Conservation (phyloP, 2,888 invertebrate genomes). For the Dasysyrphus albostriatus region DNA sequence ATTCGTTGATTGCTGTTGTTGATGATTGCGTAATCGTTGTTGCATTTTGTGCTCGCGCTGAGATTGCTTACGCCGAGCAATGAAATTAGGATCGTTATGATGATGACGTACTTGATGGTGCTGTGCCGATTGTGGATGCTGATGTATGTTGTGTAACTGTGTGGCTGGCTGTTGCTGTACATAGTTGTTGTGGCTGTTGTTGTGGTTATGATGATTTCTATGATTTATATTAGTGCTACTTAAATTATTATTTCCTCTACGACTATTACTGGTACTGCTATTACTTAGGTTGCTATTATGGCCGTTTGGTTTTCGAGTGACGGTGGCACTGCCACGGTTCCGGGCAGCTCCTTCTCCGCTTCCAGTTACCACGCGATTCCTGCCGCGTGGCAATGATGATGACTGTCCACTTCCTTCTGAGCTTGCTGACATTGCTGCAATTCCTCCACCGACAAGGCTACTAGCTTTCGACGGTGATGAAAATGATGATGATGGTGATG, state of each 20-base stretch:
- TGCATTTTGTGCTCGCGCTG: conserved; percentile 80
- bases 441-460: conserved; percentile 79
- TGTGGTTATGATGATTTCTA: conserved; percentile 76
- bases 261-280: conserved; percentile 77
- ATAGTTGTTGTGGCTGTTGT: conserved; percentile 73
- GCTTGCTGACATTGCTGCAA: conserved; percentile 72
- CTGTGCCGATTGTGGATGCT: conserved; percentile 77
- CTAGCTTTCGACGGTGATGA: conserved; percentile 71
- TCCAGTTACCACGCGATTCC: conserved; percentile 47
- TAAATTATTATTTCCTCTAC: conserved; percentile 79
- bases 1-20: conserved; percentile 77
- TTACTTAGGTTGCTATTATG: conserved; percentile 79
- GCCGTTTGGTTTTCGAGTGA: conserved; percentile 77
- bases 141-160: conserved; percentile 70
- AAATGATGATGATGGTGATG: conserved; percentile 53
- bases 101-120: conserved; percentile 83
- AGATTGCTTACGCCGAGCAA: conserved; percentile 81
- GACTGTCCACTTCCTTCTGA: conserved; percentile 70
- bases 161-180: conserved; percentile 76
- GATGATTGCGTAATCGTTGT: conserved; percentile 78
- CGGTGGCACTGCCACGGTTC: conserved; percentile 76
- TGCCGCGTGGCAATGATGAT: conserved; percentile 44
- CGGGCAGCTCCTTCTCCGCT: conserved; percentile 57
- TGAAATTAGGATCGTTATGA: conserved; percentile 81
- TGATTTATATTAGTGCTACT: conserved; percentile 80